phyloP scores from a whole-genome alignment of 2,888 invertebrate genomes.

The Athalia rosae region DNA sequence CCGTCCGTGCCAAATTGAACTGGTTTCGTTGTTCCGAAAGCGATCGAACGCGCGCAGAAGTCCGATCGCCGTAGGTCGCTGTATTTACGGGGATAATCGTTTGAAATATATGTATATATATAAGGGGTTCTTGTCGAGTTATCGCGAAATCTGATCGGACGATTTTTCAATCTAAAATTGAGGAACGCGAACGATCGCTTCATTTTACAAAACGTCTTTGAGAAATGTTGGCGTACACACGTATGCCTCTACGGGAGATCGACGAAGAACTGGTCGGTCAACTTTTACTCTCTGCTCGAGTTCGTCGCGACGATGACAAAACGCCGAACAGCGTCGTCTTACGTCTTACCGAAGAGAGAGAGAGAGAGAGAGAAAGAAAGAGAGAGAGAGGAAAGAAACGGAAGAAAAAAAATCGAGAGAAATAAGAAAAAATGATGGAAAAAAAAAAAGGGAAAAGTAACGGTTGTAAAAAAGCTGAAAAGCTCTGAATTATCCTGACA shows the following conservation, averaged over 20 bases:
- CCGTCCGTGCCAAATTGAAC: constrained; percentile 4
- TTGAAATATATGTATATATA: too few species aligned
- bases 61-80: too few species aligned
- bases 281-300: neutral
- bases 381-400: neutral
- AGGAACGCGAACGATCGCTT: too few species aligned
- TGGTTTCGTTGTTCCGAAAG: neutral
- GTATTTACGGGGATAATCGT: too few species aligned
- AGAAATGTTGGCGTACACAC: neutral
- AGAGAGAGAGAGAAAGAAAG: neutral
- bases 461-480: neutral
- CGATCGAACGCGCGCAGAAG: too few species aligned
- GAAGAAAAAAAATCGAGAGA: neutral
- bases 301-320: neutral
- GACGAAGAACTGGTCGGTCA: neutral
- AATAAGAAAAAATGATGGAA: neutral
- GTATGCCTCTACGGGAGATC: neutral
- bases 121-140: too few species aligned
- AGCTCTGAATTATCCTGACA: constrained; percentile 39
- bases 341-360: neutral
- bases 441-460: neutral
- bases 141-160: too few species aligned
- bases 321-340: neutral
- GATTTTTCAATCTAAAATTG: too few species aligned
- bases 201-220: too few species aligned